Conservation (phyloP, 2,888 invertebrate species). For the Orchesella flavescens region DNA sequence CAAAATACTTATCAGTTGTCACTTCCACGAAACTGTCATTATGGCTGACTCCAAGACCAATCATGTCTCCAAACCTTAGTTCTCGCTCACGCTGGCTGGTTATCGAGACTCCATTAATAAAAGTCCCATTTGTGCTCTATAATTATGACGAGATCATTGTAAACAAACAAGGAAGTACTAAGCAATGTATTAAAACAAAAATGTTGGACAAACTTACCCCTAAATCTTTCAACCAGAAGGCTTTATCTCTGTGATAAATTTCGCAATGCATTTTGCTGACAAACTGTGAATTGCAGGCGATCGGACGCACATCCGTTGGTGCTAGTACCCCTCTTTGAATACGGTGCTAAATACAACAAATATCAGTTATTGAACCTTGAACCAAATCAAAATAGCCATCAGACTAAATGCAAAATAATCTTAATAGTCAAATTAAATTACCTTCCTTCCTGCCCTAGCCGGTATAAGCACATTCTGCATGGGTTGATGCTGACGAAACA, state of each 20-base stretch:
- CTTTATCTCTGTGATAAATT: constrained; percentile 42
- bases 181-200: no score
- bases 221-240: constrained; percentile 59
- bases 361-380: no score
- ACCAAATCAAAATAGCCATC: no score
- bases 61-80: constrained; percentile 56
- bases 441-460: constrained; percentile 10
- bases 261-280: constrained; percentile 59
- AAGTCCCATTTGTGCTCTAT: constrained; percentile 68
- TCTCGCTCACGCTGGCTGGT: constrained; percentile 52
- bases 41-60: constrained; percentile 63
- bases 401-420: no score
- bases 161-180: no score
- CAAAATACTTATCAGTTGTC: constrained; percentile 30
- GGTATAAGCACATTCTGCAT: not conserved
- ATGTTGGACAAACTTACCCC: constrained; percentile 21
- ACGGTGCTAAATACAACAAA: constrained; percentile 4
- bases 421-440: no score
- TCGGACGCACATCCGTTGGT: constrained; percentile 2
- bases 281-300: constrained; percentile 39
- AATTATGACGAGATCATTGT: no score
- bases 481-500: constrained; percentile 30
- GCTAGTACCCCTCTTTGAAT: not conserved
- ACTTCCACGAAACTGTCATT: not conserved
- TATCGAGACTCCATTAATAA: constrained; percentile 49